Evolutionary conservation across 2,797 vertebrate species (phyloP), one percentile per base, ranked within the genome.

Genomic region (Sebastes vulpes): DNA sequence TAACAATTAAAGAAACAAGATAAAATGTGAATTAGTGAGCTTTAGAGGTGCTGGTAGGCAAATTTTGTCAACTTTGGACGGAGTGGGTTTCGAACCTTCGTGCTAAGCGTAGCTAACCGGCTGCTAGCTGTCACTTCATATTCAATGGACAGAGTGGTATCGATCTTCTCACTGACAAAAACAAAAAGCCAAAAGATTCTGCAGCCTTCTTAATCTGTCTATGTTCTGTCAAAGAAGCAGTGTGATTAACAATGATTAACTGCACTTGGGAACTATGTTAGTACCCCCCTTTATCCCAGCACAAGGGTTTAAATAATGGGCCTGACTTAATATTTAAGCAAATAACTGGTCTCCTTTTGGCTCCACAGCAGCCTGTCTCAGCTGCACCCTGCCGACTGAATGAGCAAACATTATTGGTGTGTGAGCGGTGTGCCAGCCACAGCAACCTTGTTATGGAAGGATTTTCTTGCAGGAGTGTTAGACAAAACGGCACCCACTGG

Each of bases 401-500:
- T 46, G 65, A 75, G 60, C 75, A 54, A 68, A 73, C 58, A 48
- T 77, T 67, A 79, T 68, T 50, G 60, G 53, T 75, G 76, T 77
- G 72, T 18, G 35, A 76, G 58, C 64, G 73, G 56, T 65, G 67
- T 68, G 68, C 75, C 70, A 76, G 42, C 54, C 66, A 64, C 50
- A 9, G 73, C 65, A 38, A 79, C 35, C 42, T 74, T 83, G 58
- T 73, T 76, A 63, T n/a, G 23, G 48, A 31, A 58, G 54, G 78
- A 68, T 50, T 23, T 63, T 75, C 58, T 72, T 72, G 28, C 42
- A 48, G 46, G 50, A 71, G 60, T 42, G 65, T n/a, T 9, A 1
- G 52, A 80, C 69, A 58, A 78, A 84, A 83, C 68, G 65, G 54
- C 25, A 67, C 60, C 63, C 28, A 6, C 31, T 82, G 81, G 78